phyloP scores from a whole-genome alignment of 2,797 vertebrate species.

The Heterohyrax brucei region DNA sequence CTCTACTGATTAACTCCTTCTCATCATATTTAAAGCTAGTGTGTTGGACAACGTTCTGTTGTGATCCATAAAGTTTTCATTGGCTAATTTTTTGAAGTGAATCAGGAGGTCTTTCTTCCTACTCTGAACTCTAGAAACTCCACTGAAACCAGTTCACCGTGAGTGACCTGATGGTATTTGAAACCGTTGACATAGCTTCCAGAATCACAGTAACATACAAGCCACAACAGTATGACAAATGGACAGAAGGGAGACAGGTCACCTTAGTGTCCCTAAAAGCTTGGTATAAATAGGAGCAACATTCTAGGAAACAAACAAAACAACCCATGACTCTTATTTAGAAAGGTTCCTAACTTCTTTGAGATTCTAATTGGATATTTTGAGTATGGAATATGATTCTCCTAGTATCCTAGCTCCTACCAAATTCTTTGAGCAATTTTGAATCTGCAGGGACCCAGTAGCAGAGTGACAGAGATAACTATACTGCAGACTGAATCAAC shows the following conservation, averaged over 20 bases:
- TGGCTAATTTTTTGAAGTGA: background rate
- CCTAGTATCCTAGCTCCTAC: background rate
- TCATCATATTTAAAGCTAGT: background rate
- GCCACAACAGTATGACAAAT: background rate
- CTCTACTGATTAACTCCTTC: background rate
- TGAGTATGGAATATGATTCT: background rate
- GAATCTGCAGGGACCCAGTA: background rate
- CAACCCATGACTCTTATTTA: background rate
- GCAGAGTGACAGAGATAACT: background rate
- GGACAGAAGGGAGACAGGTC: background rate
- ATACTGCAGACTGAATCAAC: fast-evolving
- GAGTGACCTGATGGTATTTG: background rate
- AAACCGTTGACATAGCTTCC: background rate
- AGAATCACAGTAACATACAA: background rate
- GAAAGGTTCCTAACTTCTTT: background rate
- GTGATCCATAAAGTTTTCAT: background rate
- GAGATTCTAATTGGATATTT: background rate
- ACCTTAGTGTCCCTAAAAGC: background rate
- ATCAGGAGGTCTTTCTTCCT: background rate
- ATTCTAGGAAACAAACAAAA: conserved; percentile 7
- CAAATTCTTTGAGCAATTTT: background rate
- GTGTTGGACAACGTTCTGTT: background rate
- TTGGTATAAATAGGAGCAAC: background rate
- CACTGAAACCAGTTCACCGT: background rate
- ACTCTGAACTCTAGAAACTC: background rate